Percentiles rank a stretch among this genome's conserved stretches.
Evolutionary conservation across 37 sponge, comb jelly and placozoan species (phyloP).

Genomic region (Ephydatia muelleri): DNA sequence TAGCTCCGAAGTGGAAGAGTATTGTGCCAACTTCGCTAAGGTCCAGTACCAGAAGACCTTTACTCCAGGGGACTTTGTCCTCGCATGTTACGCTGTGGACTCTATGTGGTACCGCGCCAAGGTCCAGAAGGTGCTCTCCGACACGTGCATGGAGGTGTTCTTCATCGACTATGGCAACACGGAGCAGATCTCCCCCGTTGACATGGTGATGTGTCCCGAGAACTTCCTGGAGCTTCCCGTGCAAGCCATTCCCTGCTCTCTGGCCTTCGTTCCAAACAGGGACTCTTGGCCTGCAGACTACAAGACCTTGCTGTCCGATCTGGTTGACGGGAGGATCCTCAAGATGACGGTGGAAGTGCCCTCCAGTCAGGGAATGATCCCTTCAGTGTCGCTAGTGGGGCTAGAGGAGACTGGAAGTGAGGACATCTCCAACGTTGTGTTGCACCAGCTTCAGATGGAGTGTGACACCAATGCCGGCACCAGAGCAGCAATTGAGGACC

Average conservation of each 20-base stretch:
- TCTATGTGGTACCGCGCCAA: slow-evolving; percentile 73
- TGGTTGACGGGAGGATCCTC: slow-evolving; percentile 24
- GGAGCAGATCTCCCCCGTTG: slow-evolving; percentile 27
- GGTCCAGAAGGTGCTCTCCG: slow-evolving; percentile 24
- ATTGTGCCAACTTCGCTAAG: slow-evolving; percentile 47
- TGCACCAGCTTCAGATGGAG: slow-evolving; percentile 66
- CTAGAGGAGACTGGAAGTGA: neutral
- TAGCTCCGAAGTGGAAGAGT: slow-evolving; percentile 59
- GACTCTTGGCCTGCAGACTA: slow-evolving; percentile 69
- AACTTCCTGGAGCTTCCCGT: slow-evolving; percentile 65
- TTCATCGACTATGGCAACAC: slow-evolving; percentile 81
- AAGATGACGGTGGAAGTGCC: slow-evolving; percentile 60
- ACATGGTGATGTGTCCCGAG: slow-evolving; percentile 60
- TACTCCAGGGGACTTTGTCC: slow-evolving; percentile 61
- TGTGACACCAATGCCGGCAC: slow-evolving; percentile 50
- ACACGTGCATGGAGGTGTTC: slow-evolving; percentile 27
- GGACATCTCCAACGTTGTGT: slow-evolving; percentile 37
- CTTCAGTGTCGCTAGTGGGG: slow-evolving; percentile 41
- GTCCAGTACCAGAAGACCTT: slow-evolving; percentile 12
- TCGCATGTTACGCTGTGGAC: slow-evolving; percentile 62
- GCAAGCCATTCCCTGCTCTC: slow-evolving; percentile 72
- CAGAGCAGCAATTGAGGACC: neutral
- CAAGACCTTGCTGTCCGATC: slow-evolving; percentile 27
- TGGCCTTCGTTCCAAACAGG: slow-evolving; percentile 66
- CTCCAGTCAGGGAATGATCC: slow-evolving; percentile 53